Base-by-base conservation (phyloP, 2,113 vertebrate genomes). In the Cololabis saira region DNA sequence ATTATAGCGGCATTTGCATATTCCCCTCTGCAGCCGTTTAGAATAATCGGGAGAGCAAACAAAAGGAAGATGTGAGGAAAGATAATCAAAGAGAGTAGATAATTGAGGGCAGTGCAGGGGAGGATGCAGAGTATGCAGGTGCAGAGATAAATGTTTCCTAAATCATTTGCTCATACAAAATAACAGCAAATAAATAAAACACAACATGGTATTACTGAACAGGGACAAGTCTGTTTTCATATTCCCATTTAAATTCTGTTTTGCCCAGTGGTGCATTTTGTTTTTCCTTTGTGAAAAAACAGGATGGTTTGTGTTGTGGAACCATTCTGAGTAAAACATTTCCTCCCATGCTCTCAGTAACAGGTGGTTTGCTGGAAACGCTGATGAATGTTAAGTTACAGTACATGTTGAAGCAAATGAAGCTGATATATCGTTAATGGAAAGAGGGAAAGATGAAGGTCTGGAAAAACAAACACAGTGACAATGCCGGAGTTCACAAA, bases 391-490 rank as follows among this genome's bases (percentile, higher is more conserved):
- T 63, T 27, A 16, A 24, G 54, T 49, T 41, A 33, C n/a, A n/a
- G n/a, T n/a, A n/a, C 19, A 58, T 47, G 54, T 24, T 45, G 52
- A 73, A 75, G 71, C 21, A 61, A 49, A 67, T 44, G 21, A 3
- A 17, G 62, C 37, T 1, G 19, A 52, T 65, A 70, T 66, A 63
- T 77, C 74, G 78, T 87, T 71, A 80, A 80, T 67, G 74, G 65
- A 70, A 49, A 67, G 74, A 22, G 47, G 78, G 49, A 69, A 52
- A 71, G 80, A 87, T 67, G 72, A 75, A 63, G 66, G 80, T 54
- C 73, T 86, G 88, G 88, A 89, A 90, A 86, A 87, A 87, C 88
- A 87, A 91, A 91, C 89, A 88, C 7, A n/a, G 64, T 51, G n/a
- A 43, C 63, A 81, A 77, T 51, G 74, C 75, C 22, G 21, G 78